Evolutionary conservation across 2,113 vertebrate species (phyloP).

Genomic region (Ploceus nigricollis): DNA sequence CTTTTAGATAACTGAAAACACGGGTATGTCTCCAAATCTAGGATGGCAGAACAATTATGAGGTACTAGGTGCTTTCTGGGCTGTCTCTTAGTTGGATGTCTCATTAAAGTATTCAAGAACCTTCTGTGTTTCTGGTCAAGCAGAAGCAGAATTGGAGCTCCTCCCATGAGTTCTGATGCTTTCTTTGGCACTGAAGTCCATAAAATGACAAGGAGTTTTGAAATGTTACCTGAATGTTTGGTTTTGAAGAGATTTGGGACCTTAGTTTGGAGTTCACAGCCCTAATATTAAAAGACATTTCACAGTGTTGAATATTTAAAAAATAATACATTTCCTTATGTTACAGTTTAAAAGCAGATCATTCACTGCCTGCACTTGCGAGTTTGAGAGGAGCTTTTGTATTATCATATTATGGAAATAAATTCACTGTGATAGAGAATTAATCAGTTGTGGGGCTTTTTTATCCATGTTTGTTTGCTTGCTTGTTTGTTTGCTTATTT

Average conservation of each 20-base stretch:
- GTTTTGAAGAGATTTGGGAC: background rate
- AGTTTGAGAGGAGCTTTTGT: background rate
- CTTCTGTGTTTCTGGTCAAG: background rate
- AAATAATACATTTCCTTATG: background rate
- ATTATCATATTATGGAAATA: background rate
- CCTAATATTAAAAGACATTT: background rate
- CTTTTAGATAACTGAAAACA: background rate
- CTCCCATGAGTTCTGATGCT: background rate
- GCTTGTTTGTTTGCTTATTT: conserved; percentile 16
- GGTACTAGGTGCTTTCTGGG: background rate
- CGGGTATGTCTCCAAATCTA: background rate
- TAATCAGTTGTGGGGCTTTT: background rate
- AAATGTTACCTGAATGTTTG: background rate
- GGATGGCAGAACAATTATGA: background rate
- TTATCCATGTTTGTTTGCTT: background rate
- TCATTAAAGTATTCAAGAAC: background rate
- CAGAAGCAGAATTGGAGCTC: background rate
- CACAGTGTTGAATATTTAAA: background rate
- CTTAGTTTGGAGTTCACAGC: background rate
- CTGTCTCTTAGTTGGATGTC: background rate
- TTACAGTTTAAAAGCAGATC: background rate
- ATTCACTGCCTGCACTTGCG: background rate
- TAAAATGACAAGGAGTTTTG: background rate
- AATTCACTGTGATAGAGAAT: background rate
- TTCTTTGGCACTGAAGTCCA: background rate